Evolutionary conservation across 2,888 invertebrate species (phyloP), one percentile per base, ranked within the genome.

Genomic region (Mesochorus sp.): DNA sequence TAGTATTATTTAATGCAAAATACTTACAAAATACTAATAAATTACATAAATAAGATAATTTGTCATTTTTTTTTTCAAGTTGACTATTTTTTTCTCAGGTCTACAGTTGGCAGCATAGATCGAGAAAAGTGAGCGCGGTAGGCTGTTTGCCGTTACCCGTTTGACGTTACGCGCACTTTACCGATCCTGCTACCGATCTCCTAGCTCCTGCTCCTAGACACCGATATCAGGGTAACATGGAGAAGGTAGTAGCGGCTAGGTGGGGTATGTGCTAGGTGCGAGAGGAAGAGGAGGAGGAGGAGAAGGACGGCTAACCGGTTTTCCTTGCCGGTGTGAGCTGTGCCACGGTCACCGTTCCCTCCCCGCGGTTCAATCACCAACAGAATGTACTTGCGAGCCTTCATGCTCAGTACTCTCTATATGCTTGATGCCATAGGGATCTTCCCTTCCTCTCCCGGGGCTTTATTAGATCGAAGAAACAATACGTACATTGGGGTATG

Each of bases 131-230:
- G 44, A 26, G 39, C 28, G 17, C 37, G 19, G 8, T 28, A 12
- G 21, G 21, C 67, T 47, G 64, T 49, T 24, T 28, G 24, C 68
- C n/a, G n/a, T n/a, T n/a, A n/a, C n/a, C n/a, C n/a, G n/a, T n/a
- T n/a, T n/a, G n/a, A 31, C 39, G 39, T 49, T 39, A 39, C 61
- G 39, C 26, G 10, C 31, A n/a, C n/a, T 59, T 64, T 79, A 74
- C 77, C 81, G 79, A 81, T 82, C 79, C 83, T 81, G 80, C 80
- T 81, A 78, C 82, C 81, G 81, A 80, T 81, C 80, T 84, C 83
- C 86, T 86, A 86, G 85, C 84, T 85, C 84, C 83, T 84, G 79
- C 83, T 86, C 86, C 86, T 86, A 86, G 85, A 85, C 81, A 82
- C 81, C 78, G 79, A 83, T 86, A 86, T 79, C 86, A 86, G 86